These are phyloP conservation scores for Acipenser transmontanus DNA, from an alignment of 2,797 vertebrate genomes.

Conservation along the genomic window DNA sequence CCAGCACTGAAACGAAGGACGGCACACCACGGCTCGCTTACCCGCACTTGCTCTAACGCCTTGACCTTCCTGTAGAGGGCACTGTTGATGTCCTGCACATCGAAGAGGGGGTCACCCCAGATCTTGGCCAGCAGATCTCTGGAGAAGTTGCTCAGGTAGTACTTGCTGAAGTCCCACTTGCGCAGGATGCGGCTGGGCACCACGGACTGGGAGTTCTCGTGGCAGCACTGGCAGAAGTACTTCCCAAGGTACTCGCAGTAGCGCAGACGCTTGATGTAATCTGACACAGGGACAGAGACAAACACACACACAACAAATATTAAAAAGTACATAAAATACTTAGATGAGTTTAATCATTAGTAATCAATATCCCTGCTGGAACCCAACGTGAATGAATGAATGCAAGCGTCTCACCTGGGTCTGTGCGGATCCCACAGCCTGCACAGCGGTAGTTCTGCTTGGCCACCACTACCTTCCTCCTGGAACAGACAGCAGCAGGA, in stretches of 20 bases:
- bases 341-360: neutral
- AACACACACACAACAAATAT: neutral
- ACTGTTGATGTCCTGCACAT: slow-evolving; percentile 83
- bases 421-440: slow-evolving; percentile 87
- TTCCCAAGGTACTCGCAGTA: slow-evolving; percentile 96
- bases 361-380: neutral
- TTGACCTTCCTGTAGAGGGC: slow-evolving; percentile 86
- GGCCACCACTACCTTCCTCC: slow-evolving; percentile 85
- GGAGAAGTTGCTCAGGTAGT: slow-evolving; percentile 92
- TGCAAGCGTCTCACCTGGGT: slow-evolving; percentile 70
- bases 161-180: slow-evolving; percentile 97
- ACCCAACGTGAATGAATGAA: too few relatives aligned
- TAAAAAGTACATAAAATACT: neutral
- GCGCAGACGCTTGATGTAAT: slow-evolving; percentile 89
- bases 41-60: slow-evolving; percentile 79
- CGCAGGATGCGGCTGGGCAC: slow-evolving; percentile 84
- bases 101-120: slow-evolving; percentile 88
- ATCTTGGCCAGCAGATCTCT: slow-evolving; percentile 91
- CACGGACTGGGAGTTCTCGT: slow-evolving; percentile 80
- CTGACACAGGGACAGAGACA: slow-evolving; percentile 43
- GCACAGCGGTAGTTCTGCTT: slow-evolving; percentile 97
- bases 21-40: slow-evolving; percentile 39
- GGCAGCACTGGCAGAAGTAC: slow-evolving; percentile 98
- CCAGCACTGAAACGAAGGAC: too few relatives aligned
- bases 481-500: slow-evolving; percentile 33